Evolutionary conservation across 2,888 invertebrate genomes (phyloP).

Genomic region (Scaptodrosophila latifasciaeformis): DNA sequence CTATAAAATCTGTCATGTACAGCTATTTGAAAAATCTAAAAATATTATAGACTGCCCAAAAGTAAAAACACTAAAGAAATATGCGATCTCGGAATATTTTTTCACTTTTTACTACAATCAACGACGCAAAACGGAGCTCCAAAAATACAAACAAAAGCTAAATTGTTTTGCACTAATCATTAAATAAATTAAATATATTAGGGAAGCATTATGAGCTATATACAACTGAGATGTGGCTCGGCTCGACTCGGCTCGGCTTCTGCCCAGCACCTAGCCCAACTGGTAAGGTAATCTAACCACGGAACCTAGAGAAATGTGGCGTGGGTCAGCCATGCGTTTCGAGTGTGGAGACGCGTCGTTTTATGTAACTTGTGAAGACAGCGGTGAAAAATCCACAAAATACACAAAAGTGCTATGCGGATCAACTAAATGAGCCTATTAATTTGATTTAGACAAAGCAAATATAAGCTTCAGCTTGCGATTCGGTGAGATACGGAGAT

Average conservation of each 20-base stretch:
- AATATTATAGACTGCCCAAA: slow-evolving; percentile 21
- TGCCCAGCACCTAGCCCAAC: slow-evolving; percentile 5
- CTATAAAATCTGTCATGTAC: too few species aligned
- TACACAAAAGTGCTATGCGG: slow-evolving; percentile 26
- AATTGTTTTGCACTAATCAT: slow-evolving; percentile 1
- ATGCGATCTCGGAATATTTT: too few species aligned
- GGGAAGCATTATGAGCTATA: slow-evolving; percentile 44
- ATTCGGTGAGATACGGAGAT: slow-evolving; percentile 7
- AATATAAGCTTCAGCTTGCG: slow-evolving; percentile 12
- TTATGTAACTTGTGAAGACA: slow-evolving; percentile 24
- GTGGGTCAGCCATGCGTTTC: slow-evolving; percentile 37
- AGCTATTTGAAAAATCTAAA: too few species aligned
- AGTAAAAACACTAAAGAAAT: slow-evolving; percentile 5
- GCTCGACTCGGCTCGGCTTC: too few species aligned
- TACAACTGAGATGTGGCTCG: too few species aligned
- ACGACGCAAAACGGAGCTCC: neutral
- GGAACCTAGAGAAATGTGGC: too few species aligned
- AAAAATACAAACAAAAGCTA: neutral
- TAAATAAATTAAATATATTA: slow-evolving; percentile 25
- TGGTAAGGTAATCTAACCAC: slow-evolving; percentile 9
- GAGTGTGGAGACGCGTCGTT: slow-evolving; percentile 31
- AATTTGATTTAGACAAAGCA: slow-evolving; percentile 43
- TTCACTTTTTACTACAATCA: slow-evolving; percentile 10
- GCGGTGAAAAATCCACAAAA: slow-evolving; percentile 22
- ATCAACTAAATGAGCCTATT: slow-evolving; percentile 41